Conservation (phyloP, 2,797 vertebrate genomes). For the Petrocephalus sullivani region DNA sequence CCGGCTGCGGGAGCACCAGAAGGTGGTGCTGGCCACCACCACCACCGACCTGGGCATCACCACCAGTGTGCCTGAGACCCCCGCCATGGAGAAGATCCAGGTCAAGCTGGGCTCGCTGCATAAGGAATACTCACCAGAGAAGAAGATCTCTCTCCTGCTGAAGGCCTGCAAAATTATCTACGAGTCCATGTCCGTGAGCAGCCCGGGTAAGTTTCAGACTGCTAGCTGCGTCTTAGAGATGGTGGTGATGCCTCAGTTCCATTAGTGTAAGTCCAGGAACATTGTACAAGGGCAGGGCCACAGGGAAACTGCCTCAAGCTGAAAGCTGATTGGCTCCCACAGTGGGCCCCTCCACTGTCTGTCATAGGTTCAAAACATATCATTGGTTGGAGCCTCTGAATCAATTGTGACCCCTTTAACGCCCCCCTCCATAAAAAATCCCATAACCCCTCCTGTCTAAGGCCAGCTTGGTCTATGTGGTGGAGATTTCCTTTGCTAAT, state of each 20-base stretch:
- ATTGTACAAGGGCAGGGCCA: slow-evolving; percentile 41
- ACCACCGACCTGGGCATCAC: slow-evolving; percentile 87
- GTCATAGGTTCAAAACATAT: background rate
- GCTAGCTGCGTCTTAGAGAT: background rate
- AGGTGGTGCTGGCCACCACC: slow-evolving; percentile 76
- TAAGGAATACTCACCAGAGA: slow-evolving; percentile 90
- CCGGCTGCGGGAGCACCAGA: slow-evolving; percentile 81
- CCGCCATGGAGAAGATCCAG: slow-evolving; percentile 86
- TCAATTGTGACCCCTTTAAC: background rate
- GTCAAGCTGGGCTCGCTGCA: slow-evolving; percentile 78
- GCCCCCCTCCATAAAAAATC: background rate
- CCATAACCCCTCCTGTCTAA: background rate
- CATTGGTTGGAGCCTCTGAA: background rate
- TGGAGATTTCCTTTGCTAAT: background rate
- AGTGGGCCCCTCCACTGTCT: background rate
- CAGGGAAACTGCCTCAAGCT: background rate
- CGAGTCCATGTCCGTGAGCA: slow-evolving; percentile 87
- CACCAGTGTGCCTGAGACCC: slow-evolving; percentile 81
- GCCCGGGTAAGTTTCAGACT: slow-evolving; percentile 62
- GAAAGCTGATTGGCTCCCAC: background rate
- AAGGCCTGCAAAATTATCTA: slow-evolving; percentile 97
- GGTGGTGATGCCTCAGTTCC: background rate
- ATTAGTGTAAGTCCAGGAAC: slow-evolving; percentile 12
- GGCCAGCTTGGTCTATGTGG: background rate
- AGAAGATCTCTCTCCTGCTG: slow-evolving; percentile 84